These are phyloP conservation scores for Turritopsis dohrnii DNA, from an alignment of 30 jellyfish, hydroid and myxozoan genomes.

Conservation along the genomic window DNA sequence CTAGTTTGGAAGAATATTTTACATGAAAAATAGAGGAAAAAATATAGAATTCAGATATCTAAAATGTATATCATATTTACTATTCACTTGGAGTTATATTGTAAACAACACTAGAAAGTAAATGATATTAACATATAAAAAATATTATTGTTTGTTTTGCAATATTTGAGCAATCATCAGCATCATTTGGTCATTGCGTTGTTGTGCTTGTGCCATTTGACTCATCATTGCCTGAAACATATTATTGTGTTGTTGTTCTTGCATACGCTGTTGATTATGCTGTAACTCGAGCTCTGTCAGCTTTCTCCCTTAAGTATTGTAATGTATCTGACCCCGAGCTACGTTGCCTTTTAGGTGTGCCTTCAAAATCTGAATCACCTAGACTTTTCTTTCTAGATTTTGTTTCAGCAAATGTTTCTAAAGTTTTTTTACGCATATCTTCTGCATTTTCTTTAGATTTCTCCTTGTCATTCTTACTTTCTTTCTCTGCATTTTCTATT, in stretches of 20 bases:
- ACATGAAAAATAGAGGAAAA: no score
- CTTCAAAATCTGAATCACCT: no score
- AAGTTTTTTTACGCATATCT: background rate
- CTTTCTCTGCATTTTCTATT: no score
- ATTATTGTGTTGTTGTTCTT: background rate
- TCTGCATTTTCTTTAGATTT: no score
- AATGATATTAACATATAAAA: no score
- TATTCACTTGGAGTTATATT: no score
- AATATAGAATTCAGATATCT: no score
- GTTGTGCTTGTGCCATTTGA: no score
- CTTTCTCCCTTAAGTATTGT: slow-evolving; percentile 6
- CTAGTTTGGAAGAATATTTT: slow-evolving; percentile 36
- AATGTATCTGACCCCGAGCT: background rate
- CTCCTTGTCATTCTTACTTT: no score
- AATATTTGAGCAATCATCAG: background rate
- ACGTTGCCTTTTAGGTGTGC: background rate
- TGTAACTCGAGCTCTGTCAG: slow-evolving; percentile 18
- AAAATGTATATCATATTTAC: no score
- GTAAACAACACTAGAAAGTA: no score
- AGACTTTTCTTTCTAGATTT: background rate
- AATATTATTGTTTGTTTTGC: background rate
- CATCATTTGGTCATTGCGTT: background rate
- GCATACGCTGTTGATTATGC: background rate
- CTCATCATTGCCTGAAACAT: background rate
- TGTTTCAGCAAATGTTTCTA: slow-evolving; percentile 19